Percentiles rank a stretch among this genome's conserved stretches.
Evolutionary conservation across 2,888 invertebrate genomes (phyloP).

Genomic region (Chrysomela aeneicollis): DNA sequence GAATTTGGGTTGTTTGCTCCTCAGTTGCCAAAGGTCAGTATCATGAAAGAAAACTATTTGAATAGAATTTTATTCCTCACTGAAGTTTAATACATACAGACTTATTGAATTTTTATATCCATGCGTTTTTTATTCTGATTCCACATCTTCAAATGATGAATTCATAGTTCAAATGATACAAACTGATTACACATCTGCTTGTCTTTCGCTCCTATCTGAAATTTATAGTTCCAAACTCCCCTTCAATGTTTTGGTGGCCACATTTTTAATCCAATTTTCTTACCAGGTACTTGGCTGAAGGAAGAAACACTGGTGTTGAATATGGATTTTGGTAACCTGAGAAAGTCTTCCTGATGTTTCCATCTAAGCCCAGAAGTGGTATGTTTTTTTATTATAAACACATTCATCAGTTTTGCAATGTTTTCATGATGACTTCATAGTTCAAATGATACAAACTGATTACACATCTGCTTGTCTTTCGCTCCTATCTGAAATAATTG

Average conservation of each 20-base stretch:
- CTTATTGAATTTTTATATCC: too few species aligned
- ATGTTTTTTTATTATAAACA: too few species aligned
- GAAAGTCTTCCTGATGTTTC: too few species aligned
- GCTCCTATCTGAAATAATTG: conserved; percentile 64
- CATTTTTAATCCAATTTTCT: not conserved
- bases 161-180: conserved; percentile 47
- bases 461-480: conserved; percentile 61
- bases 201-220: conserved; percentile 68
- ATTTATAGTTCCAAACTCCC: not conserved
- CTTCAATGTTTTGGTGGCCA: too few species aligned
- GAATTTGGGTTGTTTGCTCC: too few species aligned
- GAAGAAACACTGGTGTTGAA: not conserved
- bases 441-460: conserved; percentile 47
- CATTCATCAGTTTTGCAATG: not conserved
- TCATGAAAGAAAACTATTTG: too few species aligned
- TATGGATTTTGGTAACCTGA: too few species aligned
- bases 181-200: conserved; percentile 53
- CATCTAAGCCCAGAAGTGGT: too few species aligned
- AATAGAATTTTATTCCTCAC: too few species aligned
- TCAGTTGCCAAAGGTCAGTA: too few species aligned
- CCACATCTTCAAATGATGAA: conserved; percentile 43
- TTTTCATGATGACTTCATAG: conserved; percentile 46
- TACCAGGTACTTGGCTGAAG: not conserved
- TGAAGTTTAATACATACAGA: too few species aligned
- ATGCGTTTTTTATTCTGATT: too few species aligned